Evolutionary conservation across 35 echinoderm and acorn worm genomes (phyloP), one percentile per base, ranked within the genome.

Genomic region (Ophiothrix spiculata): DNA sequence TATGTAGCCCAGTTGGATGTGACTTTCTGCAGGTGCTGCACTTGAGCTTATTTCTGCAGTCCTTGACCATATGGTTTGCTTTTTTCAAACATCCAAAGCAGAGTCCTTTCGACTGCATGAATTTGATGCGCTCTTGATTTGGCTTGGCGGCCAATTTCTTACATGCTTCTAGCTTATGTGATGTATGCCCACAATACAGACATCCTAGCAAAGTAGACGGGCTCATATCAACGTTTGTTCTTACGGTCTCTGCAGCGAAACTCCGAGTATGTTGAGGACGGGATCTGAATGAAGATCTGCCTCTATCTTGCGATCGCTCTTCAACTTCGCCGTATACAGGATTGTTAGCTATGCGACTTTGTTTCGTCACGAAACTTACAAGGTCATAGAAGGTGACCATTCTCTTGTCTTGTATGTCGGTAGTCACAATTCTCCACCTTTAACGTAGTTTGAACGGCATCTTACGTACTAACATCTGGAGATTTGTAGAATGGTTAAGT

Each of bases 1-100:
- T 8, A 21, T 79, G 85, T 29, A 87, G 36, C 75, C 78, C 85
- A 15, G 85, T 87, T 1, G 85, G 85, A 60, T 87, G 85, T n/a
- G n/a, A 39, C 35, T 77, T 41, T 77, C n/a, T n/a, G n/a, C n/a
- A n/a, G n/a, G n/a, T n/a, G n/a, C n/a, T n/a, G n/a, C n/a, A n/a
- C n/a, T n/a, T n/a, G n/a, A n/a, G n/a, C n/a, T n/a, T n/a, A n/a
- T n/a, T n/a, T n/a, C n/a, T n/a, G n/a, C n/a, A n/a, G n/a, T n/a
- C n/a, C n/a, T n/a, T n/a, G n/a, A n/a, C n/a, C n/a, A n/a, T n/a
- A n/a, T n/a, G n/a, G n/a, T n/a, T n/a, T n/a, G n/a, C n/a, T n/a
- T n/a, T n/a, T n/a, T n/a, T n/a, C n/a, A n/a, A n/a, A n/a, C n/a
- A n/a, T n/a, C n/a, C n/a, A n/a, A 69, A 69, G 29, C 60, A 69